Percentiles rank a stretch among this genome's conserved stretches.
These are phyloP conservation scores for Danio choprae DNA, from an alignment of 2,797 vertebrate genomes.

Conservation along the genomic window DNA sequence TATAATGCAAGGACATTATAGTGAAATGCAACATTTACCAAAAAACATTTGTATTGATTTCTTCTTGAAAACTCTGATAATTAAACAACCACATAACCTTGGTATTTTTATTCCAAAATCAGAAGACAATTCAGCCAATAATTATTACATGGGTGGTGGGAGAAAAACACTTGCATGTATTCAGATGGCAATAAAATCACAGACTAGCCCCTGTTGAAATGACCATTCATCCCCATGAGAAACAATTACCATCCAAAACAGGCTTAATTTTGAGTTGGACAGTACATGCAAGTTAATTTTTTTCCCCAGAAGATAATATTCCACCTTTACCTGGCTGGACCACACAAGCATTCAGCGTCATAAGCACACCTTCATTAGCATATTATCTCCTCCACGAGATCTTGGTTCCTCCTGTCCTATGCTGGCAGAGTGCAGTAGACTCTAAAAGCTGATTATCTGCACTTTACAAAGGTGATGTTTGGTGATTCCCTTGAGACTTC, in stretches of 20 bases:
- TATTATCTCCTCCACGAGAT: conserved; percentile 11
- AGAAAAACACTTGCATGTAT: no score
- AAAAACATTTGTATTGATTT: no score
- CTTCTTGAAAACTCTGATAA: no score
- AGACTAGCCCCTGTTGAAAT: not conserved
- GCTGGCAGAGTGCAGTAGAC: conserved; percentile 41
- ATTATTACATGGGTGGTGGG: no score
- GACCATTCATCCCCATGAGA: not conserved
- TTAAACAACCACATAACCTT: no score
- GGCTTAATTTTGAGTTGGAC: not conserved
- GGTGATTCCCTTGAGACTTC: conserved; percentile 57
- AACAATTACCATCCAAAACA: not conserved
- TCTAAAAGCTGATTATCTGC: conserved; percentile 53
- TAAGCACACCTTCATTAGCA: conserved; percentile 25
- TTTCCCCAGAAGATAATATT: not conserved
- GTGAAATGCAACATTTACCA: no score
- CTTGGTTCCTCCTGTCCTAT: conserved; percentile 18
- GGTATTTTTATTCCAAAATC: no score
- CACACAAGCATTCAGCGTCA: not conserved
- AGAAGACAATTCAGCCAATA: no score
- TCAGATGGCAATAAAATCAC: not conserved
- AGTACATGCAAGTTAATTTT: not conserved
- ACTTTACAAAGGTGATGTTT: conserved; percentile 57
- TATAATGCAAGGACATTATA: no score
- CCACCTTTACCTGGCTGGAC: conserved; percentile 32